Conservation (phyloP, 2,888 invertebrate genomes). For the Caenorhabditis japonica region DNA sequence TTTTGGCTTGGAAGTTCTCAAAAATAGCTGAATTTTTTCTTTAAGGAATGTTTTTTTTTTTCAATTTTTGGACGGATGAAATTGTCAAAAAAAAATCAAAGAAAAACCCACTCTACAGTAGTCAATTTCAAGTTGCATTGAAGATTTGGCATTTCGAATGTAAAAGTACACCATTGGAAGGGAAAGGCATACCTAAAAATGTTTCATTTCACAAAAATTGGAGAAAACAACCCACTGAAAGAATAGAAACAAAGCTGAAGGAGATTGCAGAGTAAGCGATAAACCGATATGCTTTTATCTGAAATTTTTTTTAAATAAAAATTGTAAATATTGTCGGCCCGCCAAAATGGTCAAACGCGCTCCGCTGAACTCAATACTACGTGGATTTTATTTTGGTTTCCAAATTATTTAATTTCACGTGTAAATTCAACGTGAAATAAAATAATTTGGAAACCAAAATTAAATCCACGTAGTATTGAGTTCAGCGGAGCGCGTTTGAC, state of each 20-base stretch:
- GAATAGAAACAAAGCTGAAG: slow-evolving; percentile 44
- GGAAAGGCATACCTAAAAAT: slow-evolving; percentile 40
- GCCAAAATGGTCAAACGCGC: too few relatives aligned
- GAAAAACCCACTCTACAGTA: slow-evolving; percentile 33
- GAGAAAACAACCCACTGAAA: slow-evolving; percentile 20
- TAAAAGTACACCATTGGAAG: slow-evolving; percentile 46
- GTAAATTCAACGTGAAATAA: too few relatives aligned
- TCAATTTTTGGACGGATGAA: neutral
- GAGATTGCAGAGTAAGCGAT: slow-evolving; percentile 49
- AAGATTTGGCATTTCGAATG: slow-evolving; percentile 20
- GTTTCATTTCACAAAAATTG: neutral
- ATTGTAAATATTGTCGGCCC: neutral
- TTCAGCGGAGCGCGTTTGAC: too few relatives aligned
- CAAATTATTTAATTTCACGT: too few relatives aligned
- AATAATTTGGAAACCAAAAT: too few relatives aligned
- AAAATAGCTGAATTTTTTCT: too few relatives aligned
- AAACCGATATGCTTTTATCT: slow-evolving; percentile 47
- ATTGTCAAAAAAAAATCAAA: neutral
- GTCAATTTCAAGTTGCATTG: slow-evolving; percentile 41
- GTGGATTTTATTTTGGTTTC: too few relatives aligned
- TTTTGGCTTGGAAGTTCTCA: too few relatives aligned
- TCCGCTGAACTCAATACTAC: too few relatives aligned
- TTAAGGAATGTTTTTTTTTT: neutral
- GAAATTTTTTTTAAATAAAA: slow-evolving; percentile 2
- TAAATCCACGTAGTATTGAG: too few relatives aligned